A percentile compares a stretch with the other conserved stretches of the same genome.
Evolutionary conservation across 2,888 invertebrate genomes (phyloP).

Genomic region (Chrysomela aeneicollis): DNA sequence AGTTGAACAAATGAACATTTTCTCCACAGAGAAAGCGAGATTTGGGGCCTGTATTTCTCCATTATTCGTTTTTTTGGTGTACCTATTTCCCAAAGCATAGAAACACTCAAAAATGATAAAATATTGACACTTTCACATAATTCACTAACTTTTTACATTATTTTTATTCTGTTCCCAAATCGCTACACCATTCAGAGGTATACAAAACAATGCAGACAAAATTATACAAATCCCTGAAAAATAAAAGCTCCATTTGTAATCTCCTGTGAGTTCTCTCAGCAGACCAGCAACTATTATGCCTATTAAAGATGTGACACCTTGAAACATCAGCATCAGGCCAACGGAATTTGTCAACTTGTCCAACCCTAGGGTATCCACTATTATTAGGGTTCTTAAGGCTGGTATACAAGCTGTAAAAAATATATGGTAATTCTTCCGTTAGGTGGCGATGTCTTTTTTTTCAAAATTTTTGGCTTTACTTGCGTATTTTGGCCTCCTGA

Average conservation of each 20-base stretch:
- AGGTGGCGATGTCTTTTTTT: no score
- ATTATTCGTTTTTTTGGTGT: no score
- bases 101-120: no score
- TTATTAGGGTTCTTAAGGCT: constrained; percentile 77
- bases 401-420: constrained; percentile 77
- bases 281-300: constrained; percentile 64
- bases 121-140: no score
- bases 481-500: no score
- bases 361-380: constrained; percentile 89
- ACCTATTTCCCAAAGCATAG: no score
- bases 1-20: no score
- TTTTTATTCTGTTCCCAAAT: constrained; percentile 41
- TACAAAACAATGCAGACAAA: constrained; percentile 45
- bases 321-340: constrained; percentile 88
- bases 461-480: no score
- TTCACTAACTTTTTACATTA: not conserved
- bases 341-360: constrained; percentile 93
- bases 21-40: no score
- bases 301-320: constrained; percentile 87
- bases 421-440: no score
- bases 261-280: constrained; percentile 43
- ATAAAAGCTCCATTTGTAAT: constrained; percentile 44
- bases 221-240: constrained; percentile 47
- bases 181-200: constrained; percentile 42
- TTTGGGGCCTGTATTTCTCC: no score